Evolutionary conservation across 2,797 vertebrate species (phyloP), one percentile per base, ranked within the genome.

Genomic region (Scomberomorus guttatus): DNA sequence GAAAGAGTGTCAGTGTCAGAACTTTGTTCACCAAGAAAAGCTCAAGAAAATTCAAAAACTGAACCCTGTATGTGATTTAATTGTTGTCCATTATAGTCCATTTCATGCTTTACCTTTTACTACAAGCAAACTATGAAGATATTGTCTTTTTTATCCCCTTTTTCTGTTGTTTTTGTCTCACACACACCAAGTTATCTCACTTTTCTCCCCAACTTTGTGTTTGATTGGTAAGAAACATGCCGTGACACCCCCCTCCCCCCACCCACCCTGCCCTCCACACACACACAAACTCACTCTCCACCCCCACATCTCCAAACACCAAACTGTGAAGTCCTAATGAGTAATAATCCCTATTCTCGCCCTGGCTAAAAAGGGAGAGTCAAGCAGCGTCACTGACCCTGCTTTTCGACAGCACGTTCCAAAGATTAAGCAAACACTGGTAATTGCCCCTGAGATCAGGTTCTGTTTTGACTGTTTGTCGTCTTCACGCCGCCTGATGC

Each of bases 401-500:
- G 74, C 66, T 88, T 89, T 91, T 91, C 54, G 37, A 89, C 88
- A 90, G 86, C 88, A 84, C 73, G 89, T 93, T 90, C 82, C 69
- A 90, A 83, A 91, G 91, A 93, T 92, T 94, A 92, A 91, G 81
- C 90, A 94, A 93, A 94, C 90, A 89, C 65, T 81, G 76, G 89
- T 92, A 94, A 94, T 93, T 93, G 83, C 83, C 89, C 85, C 72
- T 0, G 72, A 92, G 93, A 92, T 94, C 92, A 82, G 80, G 87
- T 92, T 93, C 87, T 94, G 92, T 93, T 94, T 93, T 91, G 91
- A 92, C 92, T 93, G 90, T 90, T 90, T 93, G 91, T 89, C 83
- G 37, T 90, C 88, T 85, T 79, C 37, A 39, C 39, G 72, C 74
- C 63, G 67, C 88, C 90, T 84, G 87, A 75, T 60, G 82, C 86